Evolutionary conservation across 1,140 invertebrate species (phyloP).

Genomic region (Cydia amplana): DNA sequence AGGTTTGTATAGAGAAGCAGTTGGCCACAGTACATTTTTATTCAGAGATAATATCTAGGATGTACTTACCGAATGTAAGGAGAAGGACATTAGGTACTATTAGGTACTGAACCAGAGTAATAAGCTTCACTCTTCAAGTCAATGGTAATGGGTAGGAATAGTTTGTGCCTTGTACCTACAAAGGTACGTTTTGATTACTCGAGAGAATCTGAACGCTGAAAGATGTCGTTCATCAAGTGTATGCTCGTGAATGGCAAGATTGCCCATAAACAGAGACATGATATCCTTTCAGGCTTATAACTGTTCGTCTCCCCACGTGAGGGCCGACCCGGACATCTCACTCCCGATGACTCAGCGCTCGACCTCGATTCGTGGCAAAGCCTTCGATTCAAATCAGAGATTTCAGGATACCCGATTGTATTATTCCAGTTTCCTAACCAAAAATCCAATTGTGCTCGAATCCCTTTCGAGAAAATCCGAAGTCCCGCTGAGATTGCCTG

Average conservation of each 20-base stretch:
- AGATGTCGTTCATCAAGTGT: too few species aligned
- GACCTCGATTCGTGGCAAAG: constrained; percentile 69
- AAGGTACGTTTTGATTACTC: too few species aligned
- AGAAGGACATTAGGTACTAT: too few species aligned
- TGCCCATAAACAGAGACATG: background rate
- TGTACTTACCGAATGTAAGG: too few species aligned
- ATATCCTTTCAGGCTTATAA: background rate
- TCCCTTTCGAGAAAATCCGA: constrained; percentile 72
- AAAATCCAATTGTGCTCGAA: constrained; percentile 77
- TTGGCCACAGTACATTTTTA: too few species aligned
- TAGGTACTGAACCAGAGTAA: too few species aligned
- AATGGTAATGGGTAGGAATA: too few species aligned
- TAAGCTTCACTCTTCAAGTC: too few species aligned
- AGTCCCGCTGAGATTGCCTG: constrained; percentile 75
- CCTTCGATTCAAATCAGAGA: constrained; percentile 77
- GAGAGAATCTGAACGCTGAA: too few species aligned
- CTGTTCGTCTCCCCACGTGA: background rate
- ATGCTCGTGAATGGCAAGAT: background rate
- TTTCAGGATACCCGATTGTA: constrained; percentile 77
- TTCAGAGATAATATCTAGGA: too few species aligned
- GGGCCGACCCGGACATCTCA: constrained; percentile 24
- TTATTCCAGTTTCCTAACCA: constrained; percentile 78
- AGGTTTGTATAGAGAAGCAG: too few species aligned
- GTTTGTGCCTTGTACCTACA: too few species aligned
- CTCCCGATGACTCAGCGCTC: constrained; percentile 56